phyloP scores from a whole-genome alignment of 2,888 invertebrate genomes.

The Drepanosiphum platanoidis region DNA sequence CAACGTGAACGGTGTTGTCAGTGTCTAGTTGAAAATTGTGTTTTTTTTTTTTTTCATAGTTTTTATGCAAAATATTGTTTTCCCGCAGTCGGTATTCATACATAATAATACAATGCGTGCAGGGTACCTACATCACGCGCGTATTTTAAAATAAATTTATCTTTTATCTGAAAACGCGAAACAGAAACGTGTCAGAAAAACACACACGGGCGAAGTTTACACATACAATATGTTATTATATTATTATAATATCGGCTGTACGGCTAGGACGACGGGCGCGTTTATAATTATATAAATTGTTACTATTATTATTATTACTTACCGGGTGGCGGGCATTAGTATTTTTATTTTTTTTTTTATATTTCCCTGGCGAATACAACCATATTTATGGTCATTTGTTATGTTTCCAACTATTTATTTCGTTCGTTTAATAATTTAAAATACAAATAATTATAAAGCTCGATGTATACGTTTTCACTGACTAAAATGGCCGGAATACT shows the following conservation, averaged over 20 bases:
- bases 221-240: too few species aligned
- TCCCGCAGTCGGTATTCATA: too few species aligned
- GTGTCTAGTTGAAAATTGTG: not conserved
- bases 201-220: too few species aligned
- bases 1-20: not conserved
- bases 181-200: not conserved
- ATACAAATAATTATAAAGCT: not conserved
- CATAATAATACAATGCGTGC: not conserved
- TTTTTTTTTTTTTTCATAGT: not conserved
- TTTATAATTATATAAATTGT: not conserved
- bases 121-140: not conserved
- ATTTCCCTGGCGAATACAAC: not conserved
- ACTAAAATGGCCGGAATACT: not conserved
- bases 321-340: not conserved
- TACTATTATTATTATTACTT: not conserved
- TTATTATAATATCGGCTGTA: not conserved
- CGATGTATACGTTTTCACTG: not conserved
- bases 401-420: not conserved
- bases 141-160: not conserved
- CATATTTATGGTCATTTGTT: not conserved
- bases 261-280: not conserved
- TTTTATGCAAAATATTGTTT: not conserved
- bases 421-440: not conserved
- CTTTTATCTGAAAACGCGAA: not conserved
- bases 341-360: not conserved